phyloP scores from a whole-genome alignment of 2,888 invertebrate species.

The Nezara viridula region DNA sequence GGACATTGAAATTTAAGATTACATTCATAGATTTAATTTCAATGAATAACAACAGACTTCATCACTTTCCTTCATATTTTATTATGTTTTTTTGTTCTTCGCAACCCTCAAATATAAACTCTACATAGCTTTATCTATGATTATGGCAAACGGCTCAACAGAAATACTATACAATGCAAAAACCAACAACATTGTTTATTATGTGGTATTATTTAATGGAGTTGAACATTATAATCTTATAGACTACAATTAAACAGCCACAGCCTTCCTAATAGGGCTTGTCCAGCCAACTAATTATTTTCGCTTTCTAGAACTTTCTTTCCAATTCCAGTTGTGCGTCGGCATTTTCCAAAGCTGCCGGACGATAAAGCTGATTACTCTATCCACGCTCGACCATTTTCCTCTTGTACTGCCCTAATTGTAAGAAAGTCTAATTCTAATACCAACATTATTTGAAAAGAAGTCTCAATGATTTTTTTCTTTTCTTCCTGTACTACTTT shows the following conservation, averaged over 20 bases:
- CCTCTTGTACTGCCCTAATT: not conserved
- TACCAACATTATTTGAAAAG: not conserved
- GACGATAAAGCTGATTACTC: not conserved
- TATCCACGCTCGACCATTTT: not conserved
- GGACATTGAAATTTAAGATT: too few species aligned
- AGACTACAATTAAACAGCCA: not conserved
- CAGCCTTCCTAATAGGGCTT: not conserved
- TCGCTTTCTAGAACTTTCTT: slow-evolving; percentile 40
- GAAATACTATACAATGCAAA: too few species aligned
- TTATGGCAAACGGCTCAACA: too few species aligned
- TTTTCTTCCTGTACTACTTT: not conserved
- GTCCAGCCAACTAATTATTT: not conserved
- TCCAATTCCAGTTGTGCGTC: not conserved
- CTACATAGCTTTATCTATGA: too few species aligned
- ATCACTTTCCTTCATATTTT: too few species aligned
- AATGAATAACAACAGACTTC: too few species aligned
- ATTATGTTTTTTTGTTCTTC: too few species aligned
- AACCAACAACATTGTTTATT: too few species aligned
- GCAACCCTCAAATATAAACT: too few species aligned
- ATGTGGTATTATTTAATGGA: too few species aligned
- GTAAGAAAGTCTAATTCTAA: not conserved
- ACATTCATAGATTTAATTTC: too few species aligned
- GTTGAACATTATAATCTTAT: not conserved
- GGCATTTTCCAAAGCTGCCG: not conserved
- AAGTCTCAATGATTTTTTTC: not conserved